Evolutionary conservation across 2,113 vertebrate genomes (phyloP).

Genomic region (Crotalus helleri): DNA sequence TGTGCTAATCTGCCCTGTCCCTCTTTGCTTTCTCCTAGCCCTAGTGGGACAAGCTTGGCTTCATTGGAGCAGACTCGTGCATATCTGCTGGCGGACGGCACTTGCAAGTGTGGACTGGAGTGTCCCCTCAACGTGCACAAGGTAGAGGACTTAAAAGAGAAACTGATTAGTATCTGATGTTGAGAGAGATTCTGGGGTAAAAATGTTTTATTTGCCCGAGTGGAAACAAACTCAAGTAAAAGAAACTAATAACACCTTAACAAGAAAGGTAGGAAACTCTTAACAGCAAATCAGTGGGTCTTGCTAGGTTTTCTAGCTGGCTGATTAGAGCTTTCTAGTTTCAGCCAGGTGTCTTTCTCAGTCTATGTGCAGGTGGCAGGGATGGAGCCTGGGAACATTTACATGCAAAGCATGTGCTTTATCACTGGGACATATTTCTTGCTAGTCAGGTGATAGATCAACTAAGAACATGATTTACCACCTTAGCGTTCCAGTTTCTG

Average conservation of each 20-base stretch:
- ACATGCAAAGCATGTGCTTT: background rate
- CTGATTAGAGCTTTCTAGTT: background rate
- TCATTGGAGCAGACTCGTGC: constrained; percentile 84
- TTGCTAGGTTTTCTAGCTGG: background rate
- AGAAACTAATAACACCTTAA: background rate
- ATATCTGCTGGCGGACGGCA: constrained; percentile 87
- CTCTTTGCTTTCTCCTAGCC: constrained; percentile 63
- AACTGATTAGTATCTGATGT: background rate
- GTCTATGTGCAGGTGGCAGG: background rate
- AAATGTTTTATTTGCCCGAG: background rate
- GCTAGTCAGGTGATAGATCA: background rate
- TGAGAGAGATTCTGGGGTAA: too few species aligned
- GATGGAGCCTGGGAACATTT: background rate
- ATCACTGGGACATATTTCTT: background rate
- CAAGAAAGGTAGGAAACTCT: background rate
- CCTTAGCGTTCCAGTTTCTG: background rate
- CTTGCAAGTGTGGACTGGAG: constrained; percentile 91
- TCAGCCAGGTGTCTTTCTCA: background rate
- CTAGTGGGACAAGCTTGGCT: constrained; percentile 79
- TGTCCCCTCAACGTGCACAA: constrained; percentile 86
- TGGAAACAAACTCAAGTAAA: background rate
- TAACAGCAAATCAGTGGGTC: background rate
- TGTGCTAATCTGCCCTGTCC: background rate
- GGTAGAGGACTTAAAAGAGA: constrained; percentile 58
- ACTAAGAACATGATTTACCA: background rate